phyloP scores from a whole-genome alignment of 2,888 invertebrate genomes.

The Melolontha melolontha region DNA sequence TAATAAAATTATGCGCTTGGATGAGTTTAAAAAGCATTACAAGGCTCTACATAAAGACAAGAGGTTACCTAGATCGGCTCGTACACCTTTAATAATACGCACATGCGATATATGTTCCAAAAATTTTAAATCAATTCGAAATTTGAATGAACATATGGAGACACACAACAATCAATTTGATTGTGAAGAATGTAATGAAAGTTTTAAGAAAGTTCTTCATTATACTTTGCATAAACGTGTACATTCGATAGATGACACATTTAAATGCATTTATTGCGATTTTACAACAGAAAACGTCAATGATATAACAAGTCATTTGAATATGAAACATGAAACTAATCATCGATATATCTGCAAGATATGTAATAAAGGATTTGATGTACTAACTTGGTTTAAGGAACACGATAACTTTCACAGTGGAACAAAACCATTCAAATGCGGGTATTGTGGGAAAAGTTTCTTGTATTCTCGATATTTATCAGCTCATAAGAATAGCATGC shows the following conservation, averaged over 20 bases:
- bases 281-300: constrained; percentile 58
- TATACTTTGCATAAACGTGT: constrained; percentile 60
- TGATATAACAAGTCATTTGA: constrained; percentile 60
- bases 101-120: constrained; percentile 61
- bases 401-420: constrained; percentile 72
- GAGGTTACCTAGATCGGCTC: constrained; percentile 52
- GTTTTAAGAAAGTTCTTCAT: constrained; percentile 61
- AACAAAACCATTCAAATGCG: constrained; percentile 57
- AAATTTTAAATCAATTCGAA: constrained; percentile 55
- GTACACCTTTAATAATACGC: constrained; percentile 52
- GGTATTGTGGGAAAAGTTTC: constrained; percentile 38
- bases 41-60: constrained; percentile 54
- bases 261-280: constrained; percentile 62
- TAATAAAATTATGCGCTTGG: constrained; percentile 15
- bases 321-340: constrained; percentile 50
- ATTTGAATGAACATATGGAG: constrained; percentile 61
- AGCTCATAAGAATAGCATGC: constrained; percentile 62
- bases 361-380: constrained; percentile 70
- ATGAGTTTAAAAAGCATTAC: constrained; percentile 41
- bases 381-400: constrained; percentile 69
- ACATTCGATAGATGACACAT: constrained; percentile 59
- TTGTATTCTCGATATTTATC: constrained; percentile 46
- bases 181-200: constrained; percentile 61
- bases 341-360: constrained; percentile 69
- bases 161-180: constrained; percentile 62